Percentiles rank a stretch among this genome's conserved stretches.
Conservation (phyloP, 2,888 invertebrate genomes). For the Anthrax anthrax region DNA sequence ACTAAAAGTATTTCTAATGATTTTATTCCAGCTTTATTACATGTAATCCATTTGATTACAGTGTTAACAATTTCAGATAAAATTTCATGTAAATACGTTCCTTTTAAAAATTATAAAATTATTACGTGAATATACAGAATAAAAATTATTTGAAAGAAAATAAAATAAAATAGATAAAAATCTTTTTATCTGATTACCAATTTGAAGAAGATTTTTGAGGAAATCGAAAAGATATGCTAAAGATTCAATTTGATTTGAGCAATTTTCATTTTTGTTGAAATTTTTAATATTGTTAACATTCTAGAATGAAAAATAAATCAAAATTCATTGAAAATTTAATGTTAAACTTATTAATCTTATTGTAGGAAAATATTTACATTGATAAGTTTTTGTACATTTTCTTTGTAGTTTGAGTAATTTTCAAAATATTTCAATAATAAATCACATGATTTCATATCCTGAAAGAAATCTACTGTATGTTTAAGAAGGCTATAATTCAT, state of each 20-base stretch:
- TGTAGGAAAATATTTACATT: background rate
- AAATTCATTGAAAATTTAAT: too few species aligned
- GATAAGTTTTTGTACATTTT: background rate
- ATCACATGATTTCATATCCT: constrained; percentile 9
- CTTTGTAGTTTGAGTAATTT: background rate
- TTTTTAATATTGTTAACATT: background rate
- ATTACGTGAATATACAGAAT: too few species aligned
- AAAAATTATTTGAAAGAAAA: too few species aligned
- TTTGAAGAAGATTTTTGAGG: background rate
- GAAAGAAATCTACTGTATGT: constrained; percentile 11
- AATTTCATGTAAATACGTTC: background rate
- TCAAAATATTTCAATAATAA: background rate
- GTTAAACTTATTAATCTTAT: too few species aligned
- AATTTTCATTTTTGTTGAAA: background rate
- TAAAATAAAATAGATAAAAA: background rate
- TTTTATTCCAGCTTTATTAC: constrained; percentile 1
- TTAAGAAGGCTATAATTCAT: constrained; percentile 6
- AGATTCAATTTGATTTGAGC: background rate
- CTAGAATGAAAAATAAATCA: background rate
- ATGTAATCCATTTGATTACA: constrained; percentile 5
- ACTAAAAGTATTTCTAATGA: constrained; percentile 2
- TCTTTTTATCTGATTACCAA: background rate
- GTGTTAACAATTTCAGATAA: constrained; percentile 2
- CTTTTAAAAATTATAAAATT: too few species aligned
- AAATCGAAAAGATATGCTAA: constrained; percentile 3